phyloP scores from a whole-genome alignment of 2,113 vertebrate species.

The Ctenodactylus gundi region DNA sequence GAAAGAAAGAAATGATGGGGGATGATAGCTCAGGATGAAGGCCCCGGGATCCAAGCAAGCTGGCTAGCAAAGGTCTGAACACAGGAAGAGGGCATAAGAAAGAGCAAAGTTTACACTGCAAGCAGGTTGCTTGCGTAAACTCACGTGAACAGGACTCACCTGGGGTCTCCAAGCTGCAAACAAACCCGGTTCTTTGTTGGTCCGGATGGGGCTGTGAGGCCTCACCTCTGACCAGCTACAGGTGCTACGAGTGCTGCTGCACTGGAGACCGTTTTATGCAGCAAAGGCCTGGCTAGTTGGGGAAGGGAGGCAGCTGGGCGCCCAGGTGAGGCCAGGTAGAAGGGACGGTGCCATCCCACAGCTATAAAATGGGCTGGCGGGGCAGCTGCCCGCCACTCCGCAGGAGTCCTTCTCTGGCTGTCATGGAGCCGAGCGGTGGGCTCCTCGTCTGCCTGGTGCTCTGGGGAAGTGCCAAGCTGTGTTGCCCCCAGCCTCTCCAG shows the following conservation, averaged over 20 bases:
- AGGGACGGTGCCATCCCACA: not conserved
- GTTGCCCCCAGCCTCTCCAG: not conserved
- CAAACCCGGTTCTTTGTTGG: not conserved
- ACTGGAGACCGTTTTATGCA: not conserved
- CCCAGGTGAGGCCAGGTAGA: conserved; percentile 67
- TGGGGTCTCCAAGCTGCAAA: not conserved
- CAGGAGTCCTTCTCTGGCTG: fast-evolving
- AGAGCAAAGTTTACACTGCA: not conserved
- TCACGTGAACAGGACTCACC: not conserved
- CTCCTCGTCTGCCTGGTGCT: conserved; percentile 49
- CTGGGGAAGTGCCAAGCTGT: not conserved
- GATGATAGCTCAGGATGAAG: too few species aligned
- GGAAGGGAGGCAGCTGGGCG: not conserved
- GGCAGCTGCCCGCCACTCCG: fast-evolving
- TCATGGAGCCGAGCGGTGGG: not conserved
- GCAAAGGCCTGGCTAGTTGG: not conserved
- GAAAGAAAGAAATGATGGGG: too few species aligned
- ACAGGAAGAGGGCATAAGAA: fast-evolving
- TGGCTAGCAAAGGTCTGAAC: not conserved
- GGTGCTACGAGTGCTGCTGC: not conserved
- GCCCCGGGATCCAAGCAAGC: too few species aligned
- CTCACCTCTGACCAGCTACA: not conserved
- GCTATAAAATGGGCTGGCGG: conserved; percentile 45
- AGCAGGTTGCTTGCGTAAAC: not conserved
- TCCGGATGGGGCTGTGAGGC: not conserved